These are phyloP conservation scores for Botrylloides violaceus DNA, from an alignment of 23 tunicate genomes.

Conservation along the genomic window DNA sequence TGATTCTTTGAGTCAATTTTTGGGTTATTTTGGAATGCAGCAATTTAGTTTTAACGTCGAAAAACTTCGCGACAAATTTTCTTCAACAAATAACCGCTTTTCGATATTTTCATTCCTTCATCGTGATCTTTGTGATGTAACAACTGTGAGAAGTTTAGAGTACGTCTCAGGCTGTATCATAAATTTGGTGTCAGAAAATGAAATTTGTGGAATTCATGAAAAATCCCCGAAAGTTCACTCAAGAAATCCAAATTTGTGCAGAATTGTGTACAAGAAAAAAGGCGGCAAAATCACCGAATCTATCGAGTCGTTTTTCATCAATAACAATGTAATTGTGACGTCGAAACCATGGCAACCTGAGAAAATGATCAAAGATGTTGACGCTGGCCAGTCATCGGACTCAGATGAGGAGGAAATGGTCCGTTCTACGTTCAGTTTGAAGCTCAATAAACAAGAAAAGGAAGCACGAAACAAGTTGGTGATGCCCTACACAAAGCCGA, in stretches of 20 bases:
- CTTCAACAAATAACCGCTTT: not conserved
- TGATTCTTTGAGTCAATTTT: not conserved
- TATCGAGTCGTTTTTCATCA: not conserved
- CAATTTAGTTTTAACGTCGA: conserved; percentile 13
- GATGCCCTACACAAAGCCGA: conserved; percentile 61
- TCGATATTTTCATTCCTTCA: conserved; percentile 7
- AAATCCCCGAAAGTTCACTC: conserved; percentile 4
- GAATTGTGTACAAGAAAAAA: conserved; percentile 11
- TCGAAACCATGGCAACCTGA: conserved; percentile 4
- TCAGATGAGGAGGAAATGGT: not conserved
- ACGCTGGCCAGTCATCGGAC: not conserved
- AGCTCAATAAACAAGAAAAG: conserved; percentile 35
- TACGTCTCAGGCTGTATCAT: not conserved
- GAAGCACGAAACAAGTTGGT: conserved; percentile 32
- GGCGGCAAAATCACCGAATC: conserved; percentile 2
- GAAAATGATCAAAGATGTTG: not conserved
- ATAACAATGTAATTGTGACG: not conserved
- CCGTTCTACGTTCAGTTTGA: conserved; percentile 44
- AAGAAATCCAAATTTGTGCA: not conserved
- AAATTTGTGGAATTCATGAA: not conserved
- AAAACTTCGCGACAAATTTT: not conserved
- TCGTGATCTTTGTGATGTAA: conserved; percentile 5
- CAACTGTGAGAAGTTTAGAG: not conserved
- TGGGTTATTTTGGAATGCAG: conserved; percentile 5
- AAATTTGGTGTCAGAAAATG: not conserved